phyloP scores from a whole-genome alignment of 2,797 vertebrate genomes.

The Brachymystax lenok region DNA sequence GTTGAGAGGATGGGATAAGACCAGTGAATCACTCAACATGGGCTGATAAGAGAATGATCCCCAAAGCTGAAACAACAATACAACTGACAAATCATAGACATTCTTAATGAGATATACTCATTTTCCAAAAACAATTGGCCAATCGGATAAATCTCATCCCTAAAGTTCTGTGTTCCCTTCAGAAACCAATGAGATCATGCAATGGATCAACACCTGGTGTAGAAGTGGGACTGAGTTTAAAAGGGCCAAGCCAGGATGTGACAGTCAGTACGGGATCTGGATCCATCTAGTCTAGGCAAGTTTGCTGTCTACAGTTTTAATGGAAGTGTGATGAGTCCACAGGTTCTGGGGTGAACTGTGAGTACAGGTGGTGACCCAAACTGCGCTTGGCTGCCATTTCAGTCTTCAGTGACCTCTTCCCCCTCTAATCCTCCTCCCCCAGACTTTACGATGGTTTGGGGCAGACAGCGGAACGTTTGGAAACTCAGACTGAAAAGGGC shows the following conservation, averaged over 20 bases:
- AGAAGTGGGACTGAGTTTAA: neutral
- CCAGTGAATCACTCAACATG: conserved; percentile 21
- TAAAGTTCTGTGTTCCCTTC: neutral
- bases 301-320: conserved; percentile 19
- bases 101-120: neutral
- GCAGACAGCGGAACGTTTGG: conserved; percentile 73
- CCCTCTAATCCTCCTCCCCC: conserved; percentile 36
- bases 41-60: conserved; percentile 23
- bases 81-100: conserved; percentile 1
- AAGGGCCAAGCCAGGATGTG: neutral
- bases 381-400: conserved; percentile 54
- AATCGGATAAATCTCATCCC: neutral
- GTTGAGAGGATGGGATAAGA: conserved; percentile 7
- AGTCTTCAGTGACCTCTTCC: conserved; percentile 57
- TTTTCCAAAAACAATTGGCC: neutral
- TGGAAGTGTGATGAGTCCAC: conserved; percentile 32
- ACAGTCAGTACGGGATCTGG: conserved; percentile 13
- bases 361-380: conserved; percentile 44
- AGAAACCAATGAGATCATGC: neutral
- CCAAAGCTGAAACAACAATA: conserved; percentile 9
- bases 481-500: conserved; percentile 67
- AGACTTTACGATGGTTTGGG: conserved; percentile 26
- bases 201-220: neutral
- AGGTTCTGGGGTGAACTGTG: conserved; percentile 40
- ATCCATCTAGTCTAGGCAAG: conserved; percentile 30